Conservation (phyloP, 1,140 invertebrate genomes). For the Aphaenogaster floridana region DNA sequence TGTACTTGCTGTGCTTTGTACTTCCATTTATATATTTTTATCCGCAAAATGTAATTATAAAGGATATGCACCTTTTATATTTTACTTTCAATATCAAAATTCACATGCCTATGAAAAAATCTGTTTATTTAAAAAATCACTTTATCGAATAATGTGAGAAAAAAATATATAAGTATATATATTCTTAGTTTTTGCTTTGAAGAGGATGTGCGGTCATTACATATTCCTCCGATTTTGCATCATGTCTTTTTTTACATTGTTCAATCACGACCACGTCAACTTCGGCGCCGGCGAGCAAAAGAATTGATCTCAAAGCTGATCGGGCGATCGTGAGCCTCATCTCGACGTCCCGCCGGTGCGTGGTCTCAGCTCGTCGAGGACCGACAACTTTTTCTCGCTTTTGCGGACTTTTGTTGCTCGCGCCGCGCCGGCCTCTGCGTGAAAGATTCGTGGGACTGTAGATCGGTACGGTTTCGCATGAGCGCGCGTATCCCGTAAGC, state of each 20-base stretch:
- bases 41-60: background rate
- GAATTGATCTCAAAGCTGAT: slow-evolving; percentile 64
- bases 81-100: background rate
- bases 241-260: background rate
- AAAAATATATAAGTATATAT: background rate
- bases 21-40: slow-evolving; percentile 34
- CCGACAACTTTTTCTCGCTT: slow-evolving; percentile 76
- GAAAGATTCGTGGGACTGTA: slow-evolving; percentile 73
- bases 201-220: background rate
- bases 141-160: background rate
- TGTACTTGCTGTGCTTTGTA: background rate
- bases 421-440: slow-evolving; percentile 44
- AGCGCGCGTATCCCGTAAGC: slow-evolving; percentile 60
- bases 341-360: slow-evolving; percentile 27
- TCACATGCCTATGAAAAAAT: background rate
- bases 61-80: background rate
- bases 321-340: slow-evolving; percentile 53
- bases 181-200: background rate
- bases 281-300: slow-evolving; percentile 35
- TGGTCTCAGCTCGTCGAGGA: slow-evolving; percentile 38
- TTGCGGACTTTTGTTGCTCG: slow-evolving; percentile 71
- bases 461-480: slow-evolving; percentile 74
- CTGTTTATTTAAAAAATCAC: background rate
- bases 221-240: slow-evolving; percentile 24
- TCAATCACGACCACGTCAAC: slow-evolving; percentile 25